Evolutionary conservation across 2,797 vertebrate species (phyloP).

Genomic region (Coracias cyanogaster): DNA sequence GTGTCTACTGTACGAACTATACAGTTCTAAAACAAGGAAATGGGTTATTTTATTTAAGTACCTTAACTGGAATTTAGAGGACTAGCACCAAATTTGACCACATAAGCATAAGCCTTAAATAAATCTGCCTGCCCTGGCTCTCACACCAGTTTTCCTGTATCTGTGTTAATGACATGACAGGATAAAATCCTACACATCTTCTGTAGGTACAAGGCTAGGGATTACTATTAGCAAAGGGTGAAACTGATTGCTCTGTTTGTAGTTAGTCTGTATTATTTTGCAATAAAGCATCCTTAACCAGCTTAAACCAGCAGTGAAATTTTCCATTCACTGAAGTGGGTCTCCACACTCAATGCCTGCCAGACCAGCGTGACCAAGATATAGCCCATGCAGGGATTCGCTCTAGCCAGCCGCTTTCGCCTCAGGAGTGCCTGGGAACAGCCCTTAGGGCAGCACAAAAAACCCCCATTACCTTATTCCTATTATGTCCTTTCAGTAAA

Average conservation of each 20-base stretch:
- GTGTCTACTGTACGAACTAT: not conserved
- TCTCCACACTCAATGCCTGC: not conserved
- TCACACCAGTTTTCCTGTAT: not conserved
- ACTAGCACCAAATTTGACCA: not conserved
- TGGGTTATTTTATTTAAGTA: not conserved
- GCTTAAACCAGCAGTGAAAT: not conserved
- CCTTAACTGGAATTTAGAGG: not conserved
- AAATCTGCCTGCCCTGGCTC: not conserved
- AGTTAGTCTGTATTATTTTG: not conserved
- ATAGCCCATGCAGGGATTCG: fast-evolving
- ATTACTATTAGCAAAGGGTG: not conserved
- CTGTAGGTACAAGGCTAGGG: not conserved
- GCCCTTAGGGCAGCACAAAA: not conserved
- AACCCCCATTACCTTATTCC: not conserved
- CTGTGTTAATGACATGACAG: not conserved
- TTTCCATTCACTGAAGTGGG: not conserved
- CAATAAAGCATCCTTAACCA: not conserved
- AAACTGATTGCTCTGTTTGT: not conserved
- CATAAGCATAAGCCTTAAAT: not conserved
- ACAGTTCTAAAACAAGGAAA: not conserved
- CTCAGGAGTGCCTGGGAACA: not conserved
- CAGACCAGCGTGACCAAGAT: not conserved
- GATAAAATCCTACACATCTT: not conserved
- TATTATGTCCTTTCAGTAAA: not conserved
- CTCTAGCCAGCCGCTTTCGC: fast-evolving